Percentiles rank a stretch among this genome's conserved stretches.
These are phyloP conservation scores for Festucalex cinctus DNA, from an alignment of 2,113 vertebrate genomes.

Conservation along the genomic window DNA sequence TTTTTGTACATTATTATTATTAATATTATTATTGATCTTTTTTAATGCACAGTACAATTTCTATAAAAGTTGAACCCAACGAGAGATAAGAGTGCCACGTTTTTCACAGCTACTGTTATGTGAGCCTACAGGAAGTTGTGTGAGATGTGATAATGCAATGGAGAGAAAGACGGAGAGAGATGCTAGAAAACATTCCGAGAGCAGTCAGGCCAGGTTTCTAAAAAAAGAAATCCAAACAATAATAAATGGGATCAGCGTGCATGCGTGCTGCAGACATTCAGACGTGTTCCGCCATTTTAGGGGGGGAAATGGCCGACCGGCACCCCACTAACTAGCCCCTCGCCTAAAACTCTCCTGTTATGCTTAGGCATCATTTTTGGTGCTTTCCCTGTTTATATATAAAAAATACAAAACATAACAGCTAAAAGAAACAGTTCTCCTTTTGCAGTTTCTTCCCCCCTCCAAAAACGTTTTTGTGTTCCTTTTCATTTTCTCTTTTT, in stretches of 20 bases:
- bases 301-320: slow-evolving; percentile 40
- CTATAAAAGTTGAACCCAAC: slow-evolving; percentile 73
- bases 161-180: slow-evolving; percentile 69
- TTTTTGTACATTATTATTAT: slow-evolving; percentile 24
- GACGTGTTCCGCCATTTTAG: slow-evolving; percentile 55
- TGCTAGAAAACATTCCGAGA: slow-evolving; percentile 74
- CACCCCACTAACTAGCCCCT: slow-evolving; percentile 16
- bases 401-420: slow-evolving; percentile 77
- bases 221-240: neutral
- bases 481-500: slow-evolving; percentile 25
- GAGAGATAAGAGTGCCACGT: slow-evolving; percentile 67
- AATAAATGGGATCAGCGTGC: slow-evolving; percentile 67
- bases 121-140: slow-evolving; percentile 67
- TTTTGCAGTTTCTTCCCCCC: slow-evolving; percentile 39
- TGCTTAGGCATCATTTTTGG: slow-evolving; percentile 71
- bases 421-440: slow-evolving; percentile 63
- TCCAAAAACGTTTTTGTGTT: slow-evolving; percentile 35
- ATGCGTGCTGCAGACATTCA: slow-evolving; percentile 76
- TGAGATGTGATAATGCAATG: slow-evolving; percentile 60
- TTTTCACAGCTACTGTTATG: slow-evolving; percentile 72
- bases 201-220: slow-evolving; percentile 36
- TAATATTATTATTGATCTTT: slow-evolving; percentile 28
- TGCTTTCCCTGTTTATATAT: slow-evolving; percentile 73
- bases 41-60: slow-evolving; percentile 66
- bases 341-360: slow-evolving; percentile 34